Base-by-base conservation (phyloP, 2,797 vertebrate genomes). In the Anableps anableps region DNA sequence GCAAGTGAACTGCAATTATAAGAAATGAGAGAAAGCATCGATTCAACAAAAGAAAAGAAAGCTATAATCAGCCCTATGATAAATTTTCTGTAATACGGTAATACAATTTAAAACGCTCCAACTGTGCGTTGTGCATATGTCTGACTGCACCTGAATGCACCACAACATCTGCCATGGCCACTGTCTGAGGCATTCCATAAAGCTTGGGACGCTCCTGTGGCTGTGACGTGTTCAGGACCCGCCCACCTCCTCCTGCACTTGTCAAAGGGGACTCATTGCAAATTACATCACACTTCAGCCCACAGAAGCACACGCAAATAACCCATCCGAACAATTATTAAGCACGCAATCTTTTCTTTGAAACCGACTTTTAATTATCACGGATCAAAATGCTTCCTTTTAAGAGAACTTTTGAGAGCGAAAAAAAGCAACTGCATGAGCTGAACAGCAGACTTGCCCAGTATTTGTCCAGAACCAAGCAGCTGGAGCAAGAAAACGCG, bases 401-500 rank as follows among this genome's bases (percentile, higher is more conserved):
- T 71, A 94, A 85, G 91, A 93, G 92, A 95, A 92, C 96, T 90
- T 93, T 96, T 88, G 95, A 96, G 76, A 83, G 94, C 83, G 98
- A 99, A 83, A 97, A 97, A 86, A 91, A 95, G 53, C 97, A 99
- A 84, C 94, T 99, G 72, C 97, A 95, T 89, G 96, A 97, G 90
- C 97, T 99, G 80, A 99, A 99, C 92, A 87, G 91, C 87, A 96
- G 97, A 82, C 95, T 99, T 48, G 80, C 90, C 26, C 96, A 97
- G 43, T 99, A 99, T 76, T 94, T 99, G 50, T 92, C 93, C 81
- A 94, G 97, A 68, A 96, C 97, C 17, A 95, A 97, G 89, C 95
- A 97, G 77, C 82, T 99, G 91, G 98, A 99, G 95, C 94, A 95
- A 29, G 98, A 99, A 89, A 99, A 99, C 86, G 89, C 91, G 72